Conservation (phyloP, 2,113 vertebrate species). For the Elephantulus edwardii region DNA sequence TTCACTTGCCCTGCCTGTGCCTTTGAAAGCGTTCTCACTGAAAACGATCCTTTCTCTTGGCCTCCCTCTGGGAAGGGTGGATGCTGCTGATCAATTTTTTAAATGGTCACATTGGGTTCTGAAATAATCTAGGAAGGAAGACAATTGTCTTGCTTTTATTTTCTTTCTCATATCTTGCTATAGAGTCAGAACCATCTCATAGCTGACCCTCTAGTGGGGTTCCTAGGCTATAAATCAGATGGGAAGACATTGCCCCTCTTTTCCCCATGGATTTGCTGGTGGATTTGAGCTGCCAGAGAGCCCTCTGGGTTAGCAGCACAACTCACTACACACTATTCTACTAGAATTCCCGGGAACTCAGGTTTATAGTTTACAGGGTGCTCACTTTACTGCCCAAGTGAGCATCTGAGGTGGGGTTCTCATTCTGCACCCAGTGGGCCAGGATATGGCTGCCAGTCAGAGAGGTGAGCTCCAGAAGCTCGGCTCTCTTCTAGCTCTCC, state of each 20-base stretch:
- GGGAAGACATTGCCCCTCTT: too few relatives aligned
- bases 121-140: not conserved
- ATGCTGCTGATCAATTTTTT: not conserved
- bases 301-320: too few relatives aligned
- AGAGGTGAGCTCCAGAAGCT: not conserved
- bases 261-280: too few relatives aligned
- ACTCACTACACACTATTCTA: too few relatives aligned
- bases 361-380: not conserved
- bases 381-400: not conserved
- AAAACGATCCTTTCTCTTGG: not conserved
- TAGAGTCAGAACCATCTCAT: too few relatives aligned
- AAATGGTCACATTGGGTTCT: not conserved
- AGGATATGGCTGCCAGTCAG: not conserved
- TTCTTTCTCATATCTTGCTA: too few relatives aligned
- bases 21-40: not conserved
- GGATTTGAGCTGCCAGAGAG: too few relatives aligned
- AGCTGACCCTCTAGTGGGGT: too few relatives aligned
- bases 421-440: rapidly evolving
- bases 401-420: rapidly evolving
- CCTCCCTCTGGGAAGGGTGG: not conserved
- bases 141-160: too few relatives aligned
- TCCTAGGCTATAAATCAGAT: too few relatives aligned
- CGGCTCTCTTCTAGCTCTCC: not conserved
- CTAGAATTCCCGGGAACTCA: too few relatives aligned
- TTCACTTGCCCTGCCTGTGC: rapidly evolving